Evolutionary conservation across 1,140 invertebrate species (phyloP).

Genomic region (Phenacoccus solenopsis): DNA sequence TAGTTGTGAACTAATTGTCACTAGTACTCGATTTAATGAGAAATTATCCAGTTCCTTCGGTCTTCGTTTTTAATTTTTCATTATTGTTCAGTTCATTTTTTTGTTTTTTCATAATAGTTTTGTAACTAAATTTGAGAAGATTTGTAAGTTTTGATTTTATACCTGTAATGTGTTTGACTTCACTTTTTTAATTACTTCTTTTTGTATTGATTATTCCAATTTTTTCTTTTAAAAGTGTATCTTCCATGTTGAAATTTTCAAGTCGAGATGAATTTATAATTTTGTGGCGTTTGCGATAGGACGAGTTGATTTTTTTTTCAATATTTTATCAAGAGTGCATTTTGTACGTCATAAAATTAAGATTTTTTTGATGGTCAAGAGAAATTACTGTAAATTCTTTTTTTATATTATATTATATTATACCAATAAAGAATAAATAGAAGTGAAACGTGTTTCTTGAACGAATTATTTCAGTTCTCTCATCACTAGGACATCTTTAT

Average conservation of each 20-base stretch:
- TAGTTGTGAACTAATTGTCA: too few species aligned
- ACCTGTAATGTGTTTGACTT: not conserved
- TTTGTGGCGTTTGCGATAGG: not conserved
- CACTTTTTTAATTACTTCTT: too few species aligned
- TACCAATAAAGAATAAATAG: not conserved
- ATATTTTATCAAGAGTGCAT: not conserved
- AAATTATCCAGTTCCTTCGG: not conserved
- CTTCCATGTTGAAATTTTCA: too few species aligned
- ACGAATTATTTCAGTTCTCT: too few species aligned
- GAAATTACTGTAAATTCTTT: not conserved
- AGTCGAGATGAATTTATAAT: too few species aligned
- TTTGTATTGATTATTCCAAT: too few species aligned
- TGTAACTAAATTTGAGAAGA: too few species aligned
- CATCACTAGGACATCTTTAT: not conserved
- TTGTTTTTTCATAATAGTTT: not conserved
- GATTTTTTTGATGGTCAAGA: not conserved
- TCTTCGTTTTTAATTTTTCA: not conserved
- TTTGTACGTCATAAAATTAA: not conserved
- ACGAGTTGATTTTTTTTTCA: not conserved
- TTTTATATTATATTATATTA: not conserved
- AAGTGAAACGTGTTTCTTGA: too few species aligned
- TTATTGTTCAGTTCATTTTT: too few species aligned
- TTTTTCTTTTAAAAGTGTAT: too few species aligned
- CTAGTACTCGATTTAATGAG: not conserved
- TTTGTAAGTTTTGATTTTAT: not conserved